These are phyloP conservation scores for Rafetus swinhoei DNA, from an alignment of 2,113 vertebrate species.

Conservation along the genomic window DNA sequence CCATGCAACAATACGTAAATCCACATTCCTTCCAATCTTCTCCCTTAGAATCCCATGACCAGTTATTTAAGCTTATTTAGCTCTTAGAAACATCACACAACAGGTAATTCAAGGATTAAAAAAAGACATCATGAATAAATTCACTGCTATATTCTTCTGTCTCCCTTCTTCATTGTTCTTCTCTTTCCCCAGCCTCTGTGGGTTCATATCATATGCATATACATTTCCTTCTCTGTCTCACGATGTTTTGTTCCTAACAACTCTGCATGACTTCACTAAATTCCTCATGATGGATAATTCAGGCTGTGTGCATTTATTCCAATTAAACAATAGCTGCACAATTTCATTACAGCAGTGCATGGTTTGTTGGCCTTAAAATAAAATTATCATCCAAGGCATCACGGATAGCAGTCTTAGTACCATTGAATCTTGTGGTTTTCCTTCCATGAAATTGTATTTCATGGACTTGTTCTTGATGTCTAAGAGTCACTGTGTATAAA, in stretches of 20 bases:
- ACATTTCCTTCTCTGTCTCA: background rate
- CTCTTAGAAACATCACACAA: background rate
- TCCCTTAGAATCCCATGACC: background rate
- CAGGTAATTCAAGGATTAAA: background rate
- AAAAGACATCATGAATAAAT: background rate
- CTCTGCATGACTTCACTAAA: background rate
- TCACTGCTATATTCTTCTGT: background rate
- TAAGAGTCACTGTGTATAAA: background rate
- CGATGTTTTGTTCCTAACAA: background rate
- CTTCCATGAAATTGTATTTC: background rate
- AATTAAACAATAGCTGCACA: background rate
- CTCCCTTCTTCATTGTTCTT: background rate
- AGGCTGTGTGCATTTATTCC: background rate
- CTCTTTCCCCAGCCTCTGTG: background rate
- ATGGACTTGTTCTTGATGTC: background rate
- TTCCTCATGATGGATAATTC: background rate
- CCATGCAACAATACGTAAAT: background rate
- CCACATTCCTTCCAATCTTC: background rate
- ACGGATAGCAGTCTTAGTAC: background rate
- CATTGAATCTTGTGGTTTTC: background rate
- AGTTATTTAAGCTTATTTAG: background rate
- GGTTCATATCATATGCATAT: background rate
- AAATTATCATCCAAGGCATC: background rate
- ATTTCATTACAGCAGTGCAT: background rate
- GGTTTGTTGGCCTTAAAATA: background rate